Evolutionary conservation across 1,140 invertebrate species (phyloP).

Genomic region (Pseudobourletiella spinata): DNA sequence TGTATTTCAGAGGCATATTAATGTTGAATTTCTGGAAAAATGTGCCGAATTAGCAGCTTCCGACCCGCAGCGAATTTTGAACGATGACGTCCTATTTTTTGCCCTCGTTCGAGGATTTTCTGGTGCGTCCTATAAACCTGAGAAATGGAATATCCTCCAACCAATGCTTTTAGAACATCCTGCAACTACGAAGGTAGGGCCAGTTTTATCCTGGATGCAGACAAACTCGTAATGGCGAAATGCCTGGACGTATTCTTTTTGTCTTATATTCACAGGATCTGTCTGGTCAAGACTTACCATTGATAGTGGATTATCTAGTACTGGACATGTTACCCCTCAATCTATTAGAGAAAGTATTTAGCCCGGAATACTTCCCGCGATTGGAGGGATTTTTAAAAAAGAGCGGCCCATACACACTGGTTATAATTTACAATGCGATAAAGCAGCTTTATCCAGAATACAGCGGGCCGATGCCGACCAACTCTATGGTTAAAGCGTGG

Average conservation of each 20-base stretch:
- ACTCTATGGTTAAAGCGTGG: constrained; percentile 35
- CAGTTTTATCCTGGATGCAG: background rate
- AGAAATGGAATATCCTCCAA: constrained; percentile 46
- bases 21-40: constrained; percentile 49
- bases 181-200: constrained; percentile 39
- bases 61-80: constrained; percentile 37
- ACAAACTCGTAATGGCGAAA: background rate
- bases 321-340: constrained; percentile 44
- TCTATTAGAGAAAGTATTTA: constrained; percentile 42
- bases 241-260: background rate
- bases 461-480: constrained; percentile 39
- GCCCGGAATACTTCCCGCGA: constrained; percentile 4
- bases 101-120: constrained; percentile 41
- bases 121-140: constrained; percentile 50
- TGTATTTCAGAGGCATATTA: constrained; percentile 45
- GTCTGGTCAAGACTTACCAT: constrained; percentile 43
- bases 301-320: constrained; percentile 46
- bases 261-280: constrained; percentile 37
- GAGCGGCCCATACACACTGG: constrained; percentile 44
- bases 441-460: constrained; percentile 46
- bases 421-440: constrained; percentile 50
- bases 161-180: constrained; percentile 27
- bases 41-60: constrained; percentile 44
- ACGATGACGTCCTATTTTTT: constrained; percentile 39
- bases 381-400: constrained; percentile 37